phyloP scores from a whole-genome alignment of 2,888 invertebrate species.

The Eilema caniola region DNA sequence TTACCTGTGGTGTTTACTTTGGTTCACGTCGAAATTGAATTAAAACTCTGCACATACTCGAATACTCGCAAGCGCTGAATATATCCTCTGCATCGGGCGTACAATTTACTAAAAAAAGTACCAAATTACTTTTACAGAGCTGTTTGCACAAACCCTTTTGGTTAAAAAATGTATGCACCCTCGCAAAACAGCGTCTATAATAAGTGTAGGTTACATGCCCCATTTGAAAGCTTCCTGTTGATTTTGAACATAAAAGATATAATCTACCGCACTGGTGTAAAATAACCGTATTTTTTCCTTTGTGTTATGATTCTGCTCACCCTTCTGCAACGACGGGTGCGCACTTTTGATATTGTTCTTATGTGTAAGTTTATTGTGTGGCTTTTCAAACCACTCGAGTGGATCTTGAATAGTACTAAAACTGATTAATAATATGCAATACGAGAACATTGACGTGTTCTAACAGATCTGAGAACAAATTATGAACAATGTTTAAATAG shows the following conservation, averaged over 20 bases:
- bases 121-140: conserved; percentile 58
- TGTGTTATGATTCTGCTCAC: conserved; percentile 80
- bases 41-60: conserved; percentile 60
- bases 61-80: conserved; percentile 44
- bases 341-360: conserved; percentile 67
- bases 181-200: conserved; percentile 76
- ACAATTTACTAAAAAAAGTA: conserved; percentile 70
- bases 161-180: conserved; percentile 84
- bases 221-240: conserved; percentile 86
- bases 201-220: conserved; percentile 87
- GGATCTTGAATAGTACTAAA: conserved; percentile 25
- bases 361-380: conserved; percentile 63
- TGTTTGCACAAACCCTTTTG: conserved; percentile 81
- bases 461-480: background rate
- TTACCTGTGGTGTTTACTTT: too few species aligned
- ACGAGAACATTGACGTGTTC: background rate
- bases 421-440: conserved; percentile 5
- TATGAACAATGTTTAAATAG: background rate
- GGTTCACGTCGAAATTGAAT: conserved; percentile 69
- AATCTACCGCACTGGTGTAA: conserved; percentile 86
- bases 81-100: conserved; percentile 51
- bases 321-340: conserved; percentile 72
- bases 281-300: conserved; percentile 84
- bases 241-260: conserved; percentile 86
- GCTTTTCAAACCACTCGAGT: conserved; percentile 57